Evolutionary conservation across 2,113 vertebrate species (phyloP), one percentile per base, ranked within the genome.

Genomic region (Eulemur rufifrons): DNA sequence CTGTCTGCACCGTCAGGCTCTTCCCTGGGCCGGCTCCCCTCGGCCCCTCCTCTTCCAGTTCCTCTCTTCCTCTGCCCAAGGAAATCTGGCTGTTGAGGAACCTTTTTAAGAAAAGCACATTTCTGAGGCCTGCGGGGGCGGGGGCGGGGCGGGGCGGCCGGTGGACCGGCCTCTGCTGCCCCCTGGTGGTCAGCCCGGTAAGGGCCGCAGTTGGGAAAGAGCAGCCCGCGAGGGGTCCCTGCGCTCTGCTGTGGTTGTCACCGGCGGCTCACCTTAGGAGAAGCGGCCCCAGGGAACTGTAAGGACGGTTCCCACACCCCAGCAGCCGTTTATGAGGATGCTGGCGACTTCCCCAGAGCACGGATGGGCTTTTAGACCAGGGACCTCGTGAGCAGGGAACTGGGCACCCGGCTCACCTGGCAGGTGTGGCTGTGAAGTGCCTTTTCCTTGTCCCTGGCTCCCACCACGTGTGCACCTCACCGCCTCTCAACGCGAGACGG

Each of bases 121-220:
- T 88, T 89, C 18, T 4, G 37, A 21, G 63, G 20, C 6, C 32
- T 4, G 14, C 29, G 17, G 45, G 45, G 18, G 29, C 3, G 4
- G 11, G 17, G 32, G 32, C 32, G 4, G 47, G 18, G 29, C 71
- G 17, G 8, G 18, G 25, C 14, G 0, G 39, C 56, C 14, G 0
- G 0, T 7, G 6, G 15, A 17, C 90, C 92, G 82, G 66, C 63
- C 87, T 98, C 86, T 98, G 97, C 98, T 98, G 98, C 98, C 98
- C 98, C 94, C 98, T 98, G 61, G 98, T 98, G 98, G 96, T 86
- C 50, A 25, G 0, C 81, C 1, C 1, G 86, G 54, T 94, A 97
- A 27, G 59, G 21, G 3, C 21, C 7, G 14, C 54, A 5, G 64
- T 29, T 25, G 2, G 37, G 73, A 56, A 29, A n/a, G 25, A 27